Evolutionary conservation across 2,797 vertebrate genomes (phyloP).

Genomic region (Schizopygopsis pylzovi): DNA sequence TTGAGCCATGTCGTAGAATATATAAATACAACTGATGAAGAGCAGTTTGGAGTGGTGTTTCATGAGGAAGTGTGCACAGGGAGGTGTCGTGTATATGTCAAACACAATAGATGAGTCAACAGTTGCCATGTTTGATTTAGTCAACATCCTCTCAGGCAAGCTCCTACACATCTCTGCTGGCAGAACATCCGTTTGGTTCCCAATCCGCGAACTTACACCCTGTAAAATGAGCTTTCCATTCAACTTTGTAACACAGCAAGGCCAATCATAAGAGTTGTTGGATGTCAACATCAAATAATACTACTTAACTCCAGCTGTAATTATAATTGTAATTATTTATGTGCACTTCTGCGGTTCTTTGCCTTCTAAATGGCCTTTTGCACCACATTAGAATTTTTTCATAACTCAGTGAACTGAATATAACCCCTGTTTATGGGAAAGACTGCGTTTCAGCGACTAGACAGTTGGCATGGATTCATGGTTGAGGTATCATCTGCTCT

Average conservation of each 20-base stretch:
- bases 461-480: neutral
- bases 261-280: neutral
- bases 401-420: slow-evolving; percentile 16
- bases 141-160: slow-evolving; percentile 47
- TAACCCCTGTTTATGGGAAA: slow-evolving; percentile 17
- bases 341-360: slow-evolving; percentile 1
- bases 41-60: neutral
- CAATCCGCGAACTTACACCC: neutral
- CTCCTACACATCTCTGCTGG: slow-evolving; percentile 54
- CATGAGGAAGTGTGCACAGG: slow-evolving; percentile 44
- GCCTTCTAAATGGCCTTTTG: slow-evolving; percentile 28
- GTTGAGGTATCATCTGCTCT: slow-evolving; percentile 19
- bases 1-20: slow-evolving; percentile 30
- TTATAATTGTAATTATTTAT: slow-evolving; percentile 7
- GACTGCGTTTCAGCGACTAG: slow-evolving; percentile 11
- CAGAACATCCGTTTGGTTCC: slow-evolving; percentile 32
- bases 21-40: slow-evolving; percentile 38
- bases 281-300: slow-evolving; percentile 2
- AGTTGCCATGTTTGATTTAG: slow-evolving; percentile 56
- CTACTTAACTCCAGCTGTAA: slow-evolving; percentile 5
- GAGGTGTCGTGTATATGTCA: slow-evolving; percentile 49
- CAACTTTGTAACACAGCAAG: neutral
- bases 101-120: slow-evolving; percentile 68
- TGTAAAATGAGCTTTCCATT: slow-evolving; percentile 8
- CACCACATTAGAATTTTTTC: slow-evolving; percentile 8